Evolutionary conservation across 1,140 invertebrate genomes (phyloP), one percentile per base, ranked within the genome.

Genomic region (Drosophila ogumai): DNA sequence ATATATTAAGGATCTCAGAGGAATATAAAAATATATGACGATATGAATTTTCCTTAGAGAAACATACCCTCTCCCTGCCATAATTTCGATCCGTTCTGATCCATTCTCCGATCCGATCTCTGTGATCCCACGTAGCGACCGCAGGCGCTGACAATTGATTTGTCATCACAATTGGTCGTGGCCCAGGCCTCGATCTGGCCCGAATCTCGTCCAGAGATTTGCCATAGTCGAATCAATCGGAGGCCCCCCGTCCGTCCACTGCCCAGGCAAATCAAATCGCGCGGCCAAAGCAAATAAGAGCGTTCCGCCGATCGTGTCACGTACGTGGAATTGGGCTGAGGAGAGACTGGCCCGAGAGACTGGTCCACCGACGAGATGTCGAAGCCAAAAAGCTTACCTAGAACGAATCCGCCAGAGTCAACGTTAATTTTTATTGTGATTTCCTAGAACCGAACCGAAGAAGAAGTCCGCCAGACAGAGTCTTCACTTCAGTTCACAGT

Each of bases 391-490:
- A 44, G 85, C 88, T 90, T 90, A 79, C 86, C 86, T 90, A 88
- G 85, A 90, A 90, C 85, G 85, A 90, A 90, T 90, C 90, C 7
- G 3, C 2, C 17, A 25, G 7, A 13, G 85, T 90, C 88, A 90
- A 90, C 38, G 85, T 90, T 90, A 90, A 90, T 90, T 90, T 88
- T 90, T 90, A 90, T 90, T 90, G 85, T 90, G 85, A 90, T 90
- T 90, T 90, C 85, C 85, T 90, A 90, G 85, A 90, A 90, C 74
- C 77, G 75, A 81, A 78, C 46, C 12, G 2, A 13, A 15, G n/a
- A 6, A 6, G 22, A 25, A 25, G 22, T 25, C 44, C 25, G 19
- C 6, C 19, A 46, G 44, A 13, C 25, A 36, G 40, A 59, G 58
- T 56, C 54, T 44, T 36, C 28, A 32, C 25, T 50, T 50, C 31